phyloP scores from a whole-genome alignment of 2,888 invertebrate species.

The Andrena praecox region DNA sequence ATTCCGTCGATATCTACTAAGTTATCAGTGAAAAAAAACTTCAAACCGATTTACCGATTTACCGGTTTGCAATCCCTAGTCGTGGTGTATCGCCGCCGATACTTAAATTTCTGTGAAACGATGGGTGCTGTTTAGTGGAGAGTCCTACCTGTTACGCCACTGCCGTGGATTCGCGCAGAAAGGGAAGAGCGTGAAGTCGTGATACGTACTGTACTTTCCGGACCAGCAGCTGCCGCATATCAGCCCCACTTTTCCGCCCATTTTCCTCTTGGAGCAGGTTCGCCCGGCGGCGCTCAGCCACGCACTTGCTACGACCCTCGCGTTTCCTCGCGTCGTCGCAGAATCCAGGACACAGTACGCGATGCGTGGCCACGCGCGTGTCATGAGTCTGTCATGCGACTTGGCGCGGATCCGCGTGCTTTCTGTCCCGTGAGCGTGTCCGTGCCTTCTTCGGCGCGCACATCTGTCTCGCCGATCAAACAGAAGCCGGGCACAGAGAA shows the following conservation, averaged over 20 bases:
- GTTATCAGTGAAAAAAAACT: too few relatives aligned
- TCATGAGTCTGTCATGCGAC: constrained; percentile 52
- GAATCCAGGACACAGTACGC: constrained; percentile 43
- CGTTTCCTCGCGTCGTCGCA: constrained; percentile 33
- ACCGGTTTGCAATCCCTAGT: too few relatives aligned
- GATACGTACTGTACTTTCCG: constrained; percentile 82
- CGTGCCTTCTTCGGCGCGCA: background rate
- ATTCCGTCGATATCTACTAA: too few relatives aligned
- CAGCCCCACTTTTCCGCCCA: constrained; percentile 84
- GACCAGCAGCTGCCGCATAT: constrained; percentile 85
- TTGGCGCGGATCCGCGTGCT: background rate
- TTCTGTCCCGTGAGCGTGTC: background rate
- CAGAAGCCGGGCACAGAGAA: background rate
- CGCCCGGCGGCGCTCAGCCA: constrained; percentile 16
- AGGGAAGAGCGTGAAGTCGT: background rate
- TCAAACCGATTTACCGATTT: too few relatives aligned
- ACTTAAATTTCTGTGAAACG: background rate
- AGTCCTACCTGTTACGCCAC: background rate
- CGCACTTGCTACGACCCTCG: constrained; percentile 30
- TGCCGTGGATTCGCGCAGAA: background rate
- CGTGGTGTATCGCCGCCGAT: background rate
- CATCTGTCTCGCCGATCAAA: constrained; percentile 11
- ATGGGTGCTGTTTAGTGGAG: background rate
- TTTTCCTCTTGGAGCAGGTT: constrained; percentile 63
- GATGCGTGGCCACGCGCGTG: constrained; percentile 52